phyloP scores from a whole-genome alignment of 2,113 vertebrate species.

The Zosterops hypoxanthus region DNA sequence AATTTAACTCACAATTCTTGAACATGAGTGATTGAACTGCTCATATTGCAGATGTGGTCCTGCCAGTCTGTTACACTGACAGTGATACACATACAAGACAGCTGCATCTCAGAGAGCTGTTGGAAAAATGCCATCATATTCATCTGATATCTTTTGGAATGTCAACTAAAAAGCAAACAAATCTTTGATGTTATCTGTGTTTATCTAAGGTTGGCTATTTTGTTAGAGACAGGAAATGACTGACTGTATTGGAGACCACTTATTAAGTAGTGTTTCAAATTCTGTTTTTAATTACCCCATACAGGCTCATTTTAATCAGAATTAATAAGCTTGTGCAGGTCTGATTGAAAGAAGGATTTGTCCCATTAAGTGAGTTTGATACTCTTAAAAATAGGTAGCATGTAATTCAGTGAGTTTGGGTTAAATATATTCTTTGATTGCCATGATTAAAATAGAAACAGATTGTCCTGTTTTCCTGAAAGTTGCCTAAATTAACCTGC shows the following conservation, averaged over 20 bases:
- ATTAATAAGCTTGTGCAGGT: background rate
- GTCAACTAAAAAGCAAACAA: background rate
- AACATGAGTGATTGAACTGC: background rate
- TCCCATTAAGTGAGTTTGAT: background rate
- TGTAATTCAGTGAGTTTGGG: background rate
- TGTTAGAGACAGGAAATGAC: background rate
- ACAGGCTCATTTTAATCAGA: background rate
- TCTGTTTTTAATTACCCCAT: background rate
- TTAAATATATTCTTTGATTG: background rate
- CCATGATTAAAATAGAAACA: background rate
- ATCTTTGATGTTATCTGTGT: slow-evolving; percentile 32
- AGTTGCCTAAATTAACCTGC: background rate
- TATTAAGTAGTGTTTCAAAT: background rate
- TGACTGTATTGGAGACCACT: background rate
- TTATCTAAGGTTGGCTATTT: slow-evolving; percentile 27
- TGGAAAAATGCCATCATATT: background rate
- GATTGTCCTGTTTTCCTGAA: background rate
- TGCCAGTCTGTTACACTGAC: slow-evolving; percentile 1
- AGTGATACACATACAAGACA: background rate
- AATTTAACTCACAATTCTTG: slow-evolving; percentile 1
- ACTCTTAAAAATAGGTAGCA: background rate
- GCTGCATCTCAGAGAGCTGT: background rate
- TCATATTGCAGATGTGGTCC: background rate
- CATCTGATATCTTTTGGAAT: slow-evolving; percentile 9
- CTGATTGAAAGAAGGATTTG: background rate